These are phyloP conservation scores for Silurus lanzhouensis DNA, from an alignment of 2,797 vertebrate genomes.

Conservation along the genomic window DNA sequence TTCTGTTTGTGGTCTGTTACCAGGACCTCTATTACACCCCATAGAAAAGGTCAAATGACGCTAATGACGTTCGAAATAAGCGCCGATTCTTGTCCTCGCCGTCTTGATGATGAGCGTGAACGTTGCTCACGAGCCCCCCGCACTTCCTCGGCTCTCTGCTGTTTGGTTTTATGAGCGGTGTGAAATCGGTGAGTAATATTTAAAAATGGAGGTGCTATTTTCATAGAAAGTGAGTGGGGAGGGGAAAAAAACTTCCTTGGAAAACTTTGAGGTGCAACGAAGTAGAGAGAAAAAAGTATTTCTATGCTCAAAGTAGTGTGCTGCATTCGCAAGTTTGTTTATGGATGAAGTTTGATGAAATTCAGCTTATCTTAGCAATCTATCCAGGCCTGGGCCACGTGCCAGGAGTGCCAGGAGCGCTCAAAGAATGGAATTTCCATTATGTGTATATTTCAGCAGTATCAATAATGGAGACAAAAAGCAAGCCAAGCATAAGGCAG, in stretches of 20 bases:
- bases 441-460: slow-evolving; percentile 40
- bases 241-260: background rate
- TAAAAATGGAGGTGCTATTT: slow-evolving; percentile 28
- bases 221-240: background rate
- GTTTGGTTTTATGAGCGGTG: slow-evolving; percentile 5
- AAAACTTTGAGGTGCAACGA: slow-evolving; percentile 4
- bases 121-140: background rate
- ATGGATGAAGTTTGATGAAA: slow-evolving; percentile 45
- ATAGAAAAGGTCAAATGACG: slow-evolving; percentile 46
- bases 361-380: slow-evolving; percentile 33
- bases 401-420: slow-evolving; percentile 39
- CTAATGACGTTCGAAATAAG: slow-evolving; percentile 49
- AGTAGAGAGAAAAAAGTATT: background rate
- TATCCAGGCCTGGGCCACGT: slow-evolving; percentile 32
- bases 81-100: background rate
- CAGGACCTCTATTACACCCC: slow-evolving; percentile 38
- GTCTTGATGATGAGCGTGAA: slow-evolving; percentile 23
- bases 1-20: slow-evolving; percentile 33
- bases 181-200: slow-evolving; percentile 29
- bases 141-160: background rate
- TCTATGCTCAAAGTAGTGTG: background rate
- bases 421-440: slow-evolving; percentile 49
- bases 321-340: slow-evolving; percentile 42
- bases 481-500: slow-evolving; percentile 42
- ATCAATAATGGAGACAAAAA: slow-evolving; percentile 39